Percentiles rank a stretch among this genome's conserved stretches.
Conservation (phyloP, 2,797 vertebrate genomes). For the Enteromius paludinosus region DNA sequence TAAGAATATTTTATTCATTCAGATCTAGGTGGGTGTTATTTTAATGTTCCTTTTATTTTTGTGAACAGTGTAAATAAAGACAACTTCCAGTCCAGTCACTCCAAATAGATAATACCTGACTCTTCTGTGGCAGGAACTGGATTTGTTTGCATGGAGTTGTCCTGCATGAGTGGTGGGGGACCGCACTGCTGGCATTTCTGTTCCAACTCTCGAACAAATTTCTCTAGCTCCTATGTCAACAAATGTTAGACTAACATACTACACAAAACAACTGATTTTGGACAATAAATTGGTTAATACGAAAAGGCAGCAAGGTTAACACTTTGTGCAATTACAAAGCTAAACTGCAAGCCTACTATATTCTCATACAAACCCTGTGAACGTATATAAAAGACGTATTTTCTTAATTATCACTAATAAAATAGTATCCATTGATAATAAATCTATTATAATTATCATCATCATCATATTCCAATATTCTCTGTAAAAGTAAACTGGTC, state of each 20-base stretch:
- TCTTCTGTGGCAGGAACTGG: slow-evolving; percentile 24
- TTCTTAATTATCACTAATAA: no score
- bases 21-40: no score
- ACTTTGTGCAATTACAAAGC: background rate
- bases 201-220: slow-evolving; percentile 71
- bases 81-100: background rate
- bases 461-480: no score
- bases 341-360: background rate
- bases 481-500: no score
- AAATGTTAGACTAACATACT: background rate
- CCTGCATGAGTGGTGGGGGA: slow-evolving; percentile 29
- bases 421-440: no score
- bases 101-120: slow-evolving; percentile 54
- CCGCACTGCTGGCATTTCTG: background rate
- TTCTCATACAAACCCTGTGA: background rate
- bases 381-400: no score
- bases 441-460: no score
- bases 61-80: no score
- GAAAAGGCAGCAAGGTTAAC: background rate
- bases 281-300: background rate
- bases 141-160: slow-evolving; percentile 64
- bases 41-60: no score
- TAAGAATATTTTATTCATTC: no score
- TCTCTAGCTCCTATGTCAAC: slow-evolving; percentile 67
- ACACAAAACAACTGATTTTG: background rate